These are phyloP conservation scores for Aethina tumida DNA, from an alignment of 1,140 invertebrate species.

Conservation along the genomic window DNA sequence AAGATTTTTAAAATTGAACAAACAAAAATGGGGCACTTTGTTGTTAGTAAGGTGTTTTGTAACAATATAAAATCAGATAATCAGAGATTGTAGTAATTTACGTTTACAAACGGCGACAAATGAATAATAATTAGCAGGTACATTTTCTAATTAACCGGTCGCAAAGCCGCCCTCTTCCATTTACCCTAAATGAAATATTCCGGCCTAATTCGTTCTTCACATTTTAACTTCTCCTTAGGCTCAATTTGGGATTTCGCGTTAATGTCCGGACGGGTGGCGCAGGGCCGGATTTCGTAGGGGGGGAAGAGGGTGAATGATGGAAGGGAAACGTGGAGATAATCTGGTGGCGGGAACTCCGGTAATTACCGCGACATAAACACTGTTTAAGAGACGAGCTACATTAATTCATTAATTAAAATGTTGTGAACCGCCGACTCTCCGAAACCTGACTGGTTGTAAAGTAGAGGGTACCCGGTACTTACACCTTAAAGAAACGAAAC, in stretches of 20 bases:
- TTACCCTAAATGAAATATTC: slow-evolving; percentile 23
- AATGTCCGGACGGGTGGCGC: slow-evolving; percentile 1
- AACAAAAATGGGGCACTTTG: too few species aligned
- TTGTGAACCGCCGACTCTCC: slow-evolving; percentile 28
- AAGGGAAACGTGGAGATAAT: slow-evolving; percentile 22
- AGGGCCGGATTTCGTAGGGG: slow-evolving; percentile 1
- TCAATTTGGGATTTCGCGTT: slow-evolving; percentile 21
- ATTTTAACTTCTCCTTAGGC: slow-evolving; percentile 28
- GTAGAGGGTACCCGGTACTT: too few species aligned
- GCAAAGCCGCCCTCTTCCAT: slow-evolving; percentile 13
- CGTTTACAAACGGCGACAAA: slow-evolving; percentile 23
- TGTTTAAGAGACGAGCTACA: slow-evolving; percentile 37
- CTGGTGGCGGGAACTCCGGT: slow-evolving; percentile 31
- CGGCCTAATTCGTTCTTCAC: slow-evolving; percentile 25
- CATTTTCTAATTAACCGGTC: slow-evolving; percentile 28
- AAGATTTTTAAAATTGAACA: too few species aligned
- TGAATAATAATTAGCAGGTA: slow-evolving; percentile 29
- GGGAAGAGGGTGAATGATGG: background rate
- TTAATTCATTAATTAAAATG: slow-evolving; percentile 39
- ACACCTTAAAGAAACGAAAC: slow-evolving; percentile 26
- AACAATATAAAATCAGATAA: too few species aligned
- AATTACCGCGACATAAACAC: slow-evolving; percentile 38
- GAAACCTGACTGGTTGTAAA: slow-evolving; percentile 29
- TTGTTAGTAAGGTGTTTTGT: too few species aligned
- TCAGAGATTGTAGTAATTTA: too few species aligned